Percentiles rank a stretch among this genome's conserved stretches.
These are phyloP conservation scores for Xenops minutus DNA, from an alignment of 2,797 vertebrate genomes.

Conservation along the genomic window DNA sequence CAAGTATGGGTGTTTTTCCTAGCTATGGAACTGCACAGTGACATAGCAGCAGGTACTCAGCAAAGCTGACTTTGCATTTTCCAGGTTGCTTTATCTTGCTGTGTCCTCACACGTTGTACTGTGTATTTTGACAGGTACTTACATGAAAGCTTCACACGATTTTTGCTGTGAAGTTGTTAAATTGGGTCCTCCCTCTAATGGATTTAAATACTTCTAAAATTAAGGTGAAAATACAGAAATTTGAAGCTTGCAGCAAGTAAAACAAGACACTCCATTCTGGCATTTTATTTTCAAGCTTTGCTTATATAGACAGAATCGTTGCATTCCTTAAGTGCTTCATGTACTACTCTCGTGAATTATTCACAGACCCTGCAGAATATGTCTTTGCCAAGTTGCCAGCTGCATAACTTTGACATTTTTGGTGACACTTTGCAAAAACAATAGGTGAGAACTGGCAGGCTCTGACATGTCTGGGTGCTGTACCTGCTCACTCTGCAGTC, in stretches of 20 bases:
- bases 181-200: not conserved
- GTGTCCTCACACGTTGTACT: not conserved
- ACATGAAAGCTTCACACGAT: not conserved
- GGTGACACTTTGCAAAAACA: conserved; percentile 31
- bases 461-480: not conserved
- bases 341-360: not conserved
- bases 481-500: not conserved
- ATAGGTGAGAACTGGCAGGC: conserved; percentile 33
- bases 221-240: not conserved
- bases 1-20: not conserved
- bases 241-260: not conserved
- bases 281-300: not conserved
- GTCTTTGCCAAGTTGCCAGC: conserved; percentile 24
- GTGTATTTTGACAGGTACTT: not conserved
- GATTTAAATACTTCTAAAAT: not conserved
- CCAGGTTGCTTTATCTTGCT: not conserved
- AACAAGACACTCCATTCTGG: not conserved
- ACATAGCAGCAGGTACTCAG: not conserved
- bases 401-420: not conserved
- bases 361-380: not conserved
- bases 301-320: not conserved
- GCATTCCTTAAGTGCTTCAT: not conserved
- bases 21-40: not conserved
- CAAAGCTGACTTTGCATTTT: not conserved
- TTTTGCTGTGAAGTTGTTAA: not conserved